These are phyloP conservation scores for Drosophila nasuta DNA, from an alignment of 1,140 invertebrate genomes.

Conservation along the genomic window DNA sequence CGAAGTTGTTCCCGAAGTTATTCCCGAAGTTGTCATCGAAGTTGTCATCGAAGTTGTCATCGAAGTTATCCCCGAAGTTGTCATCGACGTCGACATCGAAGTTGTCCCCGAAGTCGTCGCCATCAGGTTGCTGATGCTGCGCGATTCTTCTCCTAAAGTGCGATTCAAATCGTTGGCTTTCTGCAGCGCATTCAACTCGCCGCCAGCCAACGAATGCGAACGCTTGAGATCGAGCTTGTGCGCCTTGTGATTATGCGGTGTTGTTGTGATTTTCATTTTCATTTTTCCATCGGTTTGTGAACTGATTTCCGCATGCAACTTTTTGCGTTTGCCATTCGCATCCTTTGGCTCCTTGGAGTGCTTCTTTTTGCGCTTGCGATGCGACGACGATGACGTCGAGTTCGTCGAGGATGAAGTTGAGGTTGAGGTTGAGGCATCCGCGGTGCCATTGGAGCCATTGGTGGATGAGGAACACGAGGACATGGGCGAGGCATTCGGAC, in stretches of 20 bases:
- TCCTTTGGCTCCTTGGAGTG: slow-evolving; percentile 82
- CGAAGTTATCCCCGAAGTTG: too few relatives aligned
- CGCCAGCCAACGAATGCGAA: slow-evolving; percentile 63
- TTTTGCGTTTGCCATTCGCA: slow-evolving; percentile 74
- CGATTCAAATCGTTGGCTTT: slow-evolving; percentile 59
- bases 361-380: slow-evolving; percentile 84
- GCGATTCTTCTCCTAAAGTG: slow-evolving; percentile 63
- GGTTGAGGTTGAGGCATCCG: slow-evolving; percentile 32
- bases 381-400: slow-evolving; percentile 57
- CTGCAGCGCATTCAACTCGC: slow-evolving; percentile 52
- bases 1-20: too few relatives aligned
- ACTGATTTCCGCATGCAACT: slow-evolving; percentile 80
- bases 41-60: too few relatives aligned
- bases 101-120: neutral
- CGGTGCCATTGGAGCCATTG: slow-evolving; percentile 60
- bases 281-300: slow-evolving; percentile 81
- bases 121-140: slow-evolving; percentile 72
- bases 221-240: slow-evolving; percentile 74
- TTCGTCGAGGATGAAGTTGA: neutral
- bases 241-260: slow-evolving; percentile 50
- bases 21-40: too few relatives aligned
- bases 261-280: slow-evolving; percentile 81
- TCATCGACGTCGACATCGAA: too few relatives aligned
- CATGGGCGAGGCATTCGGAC: slow-evolving; percentile 78
- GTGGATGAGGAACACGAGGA: slow-evolving; percentile 75